phyloP scores from a whole-genome alignment of 64 coral and sea anemone genomes.

The Anthopleura sola region DNA sequence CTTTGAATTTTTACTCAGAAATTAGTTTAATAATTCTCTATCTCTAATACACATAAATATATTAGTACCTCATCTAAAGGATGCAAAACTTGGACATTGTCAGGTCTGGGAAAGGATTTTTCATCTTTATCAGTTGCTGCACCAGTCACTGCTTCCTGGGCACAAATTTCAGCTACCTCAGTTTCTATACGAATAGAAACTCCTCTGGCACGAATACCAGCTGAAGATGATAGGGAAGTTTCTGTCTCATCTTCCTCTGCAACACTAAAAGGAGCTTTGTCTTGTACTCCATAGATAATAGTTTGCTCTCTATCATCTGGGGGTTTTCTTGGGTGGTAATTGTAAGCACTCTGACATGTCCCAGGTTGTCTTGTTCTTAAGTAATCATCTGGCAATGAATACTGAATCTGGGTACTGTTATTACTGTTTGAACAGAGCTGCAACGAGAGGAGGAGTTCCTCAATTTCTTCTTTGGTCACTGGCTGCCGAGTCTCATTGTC shows the following conservation, averaged over 20 bases:
- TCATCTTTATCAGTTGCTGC: slow-evolving; percentile 21
- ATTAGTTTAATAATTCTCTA: too few relatives aligned
- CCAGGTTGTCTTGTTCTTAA: background rate
- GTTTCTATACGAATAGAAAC: background rate
- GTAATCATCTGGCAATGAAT: background rate
- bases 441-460: background rate
- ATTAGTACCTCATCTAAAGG: background rate
- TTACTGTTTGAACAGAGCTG: background rate
- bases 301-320: background rate
- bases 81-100: background rate
- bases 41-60: background rate
- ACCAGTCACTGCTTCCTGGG: background rate
- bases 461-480: background rate
- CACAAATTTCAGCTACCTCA: background rate
- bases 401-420: background rate
- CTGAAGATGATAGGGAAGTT: background rate
- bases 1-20: too few relatives aligned
- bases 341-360: background rate
- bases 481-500: background rate
- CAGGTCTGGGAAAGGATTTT: background rate
- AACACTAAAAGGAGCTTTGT: background rate
- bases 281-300: background rate
- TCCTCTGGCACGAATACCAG: background rate
- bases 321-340: background rate
- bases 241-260: background rate